Evolutionary conservation across 2,888 invertebrate genomes (phyloP).

Genomic region (Conistra vaccinii): DNA sequence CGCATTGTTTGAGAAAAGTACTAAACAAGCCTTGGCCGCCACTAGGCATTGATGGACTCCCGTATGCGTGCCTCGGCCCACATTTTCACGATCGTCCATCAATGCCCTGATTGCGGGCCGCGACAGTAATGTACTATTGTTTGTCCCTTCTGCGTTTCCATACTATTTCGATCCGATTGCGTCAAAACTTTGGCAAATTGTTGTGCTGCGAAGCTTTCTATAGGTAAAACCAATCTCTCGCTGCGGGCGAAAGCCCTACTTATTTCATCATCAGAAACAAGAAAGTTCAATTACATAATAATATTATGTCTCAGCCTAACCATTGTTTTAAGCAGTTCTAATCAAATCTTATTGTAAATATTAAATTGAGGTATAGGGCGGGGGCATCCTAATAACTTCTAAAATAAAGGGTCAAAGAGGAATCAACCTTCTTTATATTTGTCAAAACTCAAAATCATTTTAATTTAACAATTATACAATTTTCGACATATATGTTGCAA

Average conservation of each 20-base stretch:
- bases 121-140: too few species aligned
- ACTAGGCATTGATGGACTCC: too few species aligned
- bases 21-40: too few species aligned
- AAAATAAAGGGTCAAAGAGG: not conserved
- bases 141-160: not conserved
- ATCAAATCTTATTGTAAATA: not conserved
- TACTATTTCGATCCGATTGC: not conserved
- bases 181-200: not conserved
- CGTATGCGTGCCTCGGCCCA: too few species aligned
- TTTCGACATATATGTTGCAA: constrained; percentile 2
- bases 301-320: not conserved
- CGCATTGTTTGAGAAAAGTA: too few species aligned
- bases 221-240: not conserved
- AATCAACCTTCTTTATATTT: not conserved
- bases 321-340: not conserved
- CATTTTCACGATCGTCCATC: too few species aligned
- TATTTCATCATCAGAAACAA: not conserved
- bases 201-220: not conserved
- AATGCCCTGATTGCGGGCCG: too few species aligned
- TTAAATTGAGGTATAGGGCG: not conserved
- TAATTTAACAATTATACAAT: not conserved
- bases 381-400: not conserved
- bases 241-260: not conserved
- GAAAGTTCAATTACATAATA: not conserved
- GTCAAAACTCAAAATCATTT: not conserved